phyloP scores from a whole-genome alignment of 2,888 invertebrate genomes.

The Drosophila subsilvestris region DNA sequence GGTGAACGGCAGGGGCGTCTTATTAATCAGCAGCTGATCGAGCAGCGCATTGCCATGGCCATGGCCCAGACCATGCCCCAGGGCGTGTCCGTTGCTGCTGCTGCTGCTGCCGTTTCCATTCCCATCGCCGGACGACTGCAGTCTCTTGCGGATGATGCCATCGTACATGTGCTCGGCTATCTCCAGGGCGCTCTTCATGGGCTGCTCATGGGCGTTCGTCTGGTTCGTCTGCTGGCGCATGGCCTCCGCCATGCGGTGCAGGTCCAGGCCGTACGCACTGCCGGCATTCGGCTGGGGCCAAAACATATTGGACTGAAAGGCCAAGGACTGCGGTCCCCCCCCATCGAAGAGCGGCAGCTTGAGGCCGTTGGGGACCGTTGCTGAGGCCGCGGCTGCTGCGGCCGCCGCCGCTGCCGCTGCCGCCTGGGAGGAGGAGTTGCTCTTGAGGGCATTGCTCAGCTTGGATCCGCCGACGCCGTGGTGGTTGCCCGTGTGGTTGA shows the following conservation, averaged over 20 bases:
- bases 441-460: constrained; percentile 83
- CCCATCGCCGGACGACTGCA: constrained; percentile 84
- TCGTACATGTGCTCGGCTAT: constrained; percentile 88
- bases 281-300: constrained; percentile 87
- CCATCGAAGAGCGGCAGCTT: constrained; percentile 87
- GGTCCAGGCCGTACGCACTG: constrained; percentile 84
- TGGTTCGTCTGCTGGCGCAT: constrained; percentile 59
- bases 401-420: constrained; percentile 66
- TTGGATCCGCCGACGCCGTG: constrained; percentile 79
- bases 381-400: constrained; percentile 83
- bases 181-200: constrained; percentile 86
- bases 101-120: constrained; percentile 48
- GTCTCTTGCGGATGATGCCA: constrained; percentile 92
- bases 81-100: constrained; percentile 20
- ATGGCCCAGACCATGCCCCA: constrained; percentile 32
- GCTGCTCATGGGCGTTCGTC: constrained; percentile 65
- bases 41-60: constrained; percentile 86
- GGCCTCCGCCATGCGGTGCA: constrained; percentile 87
- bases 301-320: constrained; percentile 89
- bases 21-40: constrained; percentile 87
- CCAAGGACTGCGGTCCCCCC: constrained; percentile 86
- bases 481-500: constrained; percentile 56
- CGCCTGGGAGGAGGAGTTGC: constrained; percentile 62
- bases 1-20: constrained; percentile 83
- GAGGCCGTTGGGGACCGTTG: constrained; percentile 89